phyloP scores from a whole-genome alignment of 2,888 invertebrate species.

The Nyleta sp. region DNA sequence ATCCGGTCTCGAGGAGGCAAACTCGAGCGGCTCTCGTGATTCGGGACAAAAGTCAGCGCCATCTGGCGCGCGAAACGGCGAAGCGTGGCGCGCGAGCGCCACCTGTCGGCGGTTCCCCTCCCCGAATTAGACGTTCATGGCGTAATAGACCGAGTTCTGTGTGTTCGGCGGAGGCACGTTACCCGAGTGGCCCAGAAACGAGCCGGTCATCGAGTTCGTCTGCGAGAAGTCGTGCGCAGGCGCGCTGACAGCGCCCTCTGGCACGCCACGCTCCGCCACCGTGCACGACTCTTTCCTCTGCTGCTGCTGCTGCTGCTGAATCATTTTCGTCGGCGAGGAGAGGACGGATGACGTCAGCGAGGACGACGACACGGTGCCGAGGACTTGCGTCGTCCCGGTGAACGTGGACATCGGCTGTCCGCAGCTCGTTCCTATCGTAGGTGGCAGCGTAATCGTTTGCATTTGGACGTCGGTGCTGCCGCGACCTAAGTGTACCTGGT shows the following conservation, averaged over 20 bases:
- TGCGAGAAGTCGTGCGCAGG: conserved; percentile 85
- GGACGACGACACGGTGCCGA: conserved; percentile 64
- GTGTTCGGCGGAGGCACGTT: conserved; percentile 79
- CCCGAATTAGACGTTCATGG: conserved; percentile 91
- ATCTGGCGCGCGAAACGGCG: conserved; percentile 10
- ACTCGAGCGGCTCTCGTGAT: conserved; percentile 41
- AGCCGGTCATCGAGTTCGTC: conserved; percentile 74
- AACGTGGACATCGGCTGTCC: conserved; percentile 52
- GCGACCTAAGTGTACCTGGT: conserved; percentile 62
- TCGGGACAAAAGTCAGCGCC: conserved; percentile 19
- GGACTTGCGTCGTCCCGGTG: conserved; percentile 57
- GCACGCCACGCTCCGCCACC: conserved; percentile 86
- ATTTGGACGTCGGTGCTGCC: conserved; percentile 73
- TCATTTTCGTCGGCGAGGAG: conserved; percentile 78
- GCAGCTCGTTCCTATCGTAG: conserved; percentile 54
- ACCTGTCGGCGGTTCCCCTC: conserved; percentile 6
- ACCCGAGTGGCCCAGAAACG: conserved; percentile 76
- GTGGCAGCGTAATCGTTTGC: conserved; percentile 72
- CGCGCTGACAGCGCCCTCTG: conserved; percentile 89
- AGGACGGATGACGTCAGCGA: conserved; percentile 72
- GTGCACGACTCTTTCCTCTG: conserved; percentile 61
- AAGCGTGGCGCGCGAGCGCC: conserved; percentile 19
- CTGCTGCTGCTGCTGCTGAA: conserved; percentile 38
- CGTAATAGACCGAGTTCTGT: conserved; percentile 86
- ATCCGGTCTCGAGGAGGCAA: too few species aligned